These are phyloP conservation scores for Tapirus indicus DNA, from an alignment of 2,797 vertebrate species.

Conservation along the genomic window DNA sequence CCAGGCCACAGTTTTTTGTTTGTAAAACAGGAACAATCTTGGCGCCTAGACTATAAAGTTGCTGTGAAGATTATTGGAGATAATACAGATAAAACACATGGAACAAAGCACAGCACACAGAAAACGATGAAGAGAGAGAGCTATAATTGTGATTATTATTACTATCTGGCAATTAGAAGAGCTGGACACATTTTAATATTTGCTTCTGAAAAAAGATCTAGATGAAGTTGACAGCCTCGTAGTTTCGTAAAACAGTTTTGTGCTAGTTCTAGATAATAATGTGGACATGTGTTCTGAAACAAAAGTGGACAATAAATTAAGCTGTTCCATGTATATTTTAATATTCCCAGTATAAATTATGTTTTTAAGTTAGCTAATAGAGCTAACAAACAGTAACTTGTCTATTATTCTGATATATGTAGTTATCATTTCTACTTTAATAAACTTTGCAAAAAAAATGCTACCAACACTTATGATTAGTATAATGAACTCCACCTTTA, in stretches of 20 bases:
- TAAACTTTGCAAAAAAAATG: slow-evolving; percentile 24
- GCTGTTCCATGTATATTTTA: slow-evolving; percentile 44
- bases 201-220: slow-evolving; percentile 20
- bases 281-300: slow-evolving; percentile 10
- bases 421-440: slow-evolving; percentile 36
- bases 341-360: slow-evolving; percentile 36
- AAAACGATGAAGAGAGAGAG: neutral
- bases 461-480: neutral
- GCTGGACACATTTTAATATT: neutral
- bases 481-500: slow-evolving; percentile 9
- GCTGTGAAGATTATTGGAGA: neutral
- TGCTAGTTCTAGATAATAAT: slow-evolving; percentile 28
- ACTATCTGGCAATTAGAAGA: neutral
- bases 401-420: slow-evolving; percentile 34
- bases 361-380: slow-evolving; percentile 5
- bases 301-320: slow-evolving; percentile 2
- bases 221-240: neutral
- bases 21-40: neutral
- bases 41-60: neutral
- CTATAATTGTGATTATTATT: neutral
- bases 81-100: neutral
- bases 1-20: neutral
- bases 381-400: neutral
- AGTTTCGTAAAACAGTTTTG: slow-evolving; percentile 24
- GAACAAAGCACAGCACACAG: neutral